Base-by-base conservation (phyloP, 2,113 vertebrate species). In the Scomber scombrus region DNA sequence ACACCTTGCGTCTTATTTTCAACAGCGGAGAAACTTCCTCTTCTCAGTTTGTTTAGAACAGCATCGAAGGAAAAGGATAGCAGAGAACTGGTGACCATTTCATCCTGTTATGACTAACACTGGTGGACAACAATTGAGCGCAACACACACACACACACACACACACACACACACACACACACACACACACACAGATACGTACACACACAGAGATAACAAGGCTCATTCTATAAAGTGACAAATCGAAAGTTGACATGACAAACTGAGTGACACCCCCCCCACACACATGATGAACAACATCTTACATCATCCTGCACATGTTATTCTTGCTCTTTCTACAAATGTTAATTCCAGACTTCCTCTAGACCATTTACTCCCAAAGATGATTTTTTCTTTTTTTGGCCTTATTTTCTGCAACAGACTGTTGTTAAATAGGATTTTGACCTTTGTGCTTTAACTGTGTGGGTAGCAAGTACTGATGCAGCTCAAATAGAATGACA, bases 81-180 rank as follows among this genome's bases (percentile, higher is more conserved):
- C 56, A 75, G 51, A 69, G 61, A 83, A 63, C 21, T 70, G 54
- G 31, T 68, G 68, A 85, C 68, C 56, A 40, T 74, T 84, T 83
- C 89, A 75, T 87, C 43, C 71, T 85, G 84, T 87, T 91, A 63
- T 90, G 90, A 85, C 82, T 89, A 55, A 18, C 15, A 15, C 55
- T 51, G 54, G 46, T 55, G 58, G 70, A 81, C 70, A 63, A 74
- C 58, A 71, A 76, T 43, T 46, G 56, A 80, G 50, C 52, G 26
- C 29, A 45, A 81, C 69, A 65, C 47, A 56, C 63, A 43, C 61
- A 70, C 11, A 13, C 29, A 52, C 1, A 4, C 12, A 56, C n/a
- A 45, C 34, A 64, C 4, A 60, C 34, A 49, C 31, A 64, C 4
- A 60, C 26, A 45, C 31, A 81, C 69, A 65, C 47, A 56, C 63